Evolutionary conservation across 2,797 vertebrate species (phyloP), one percentile per base, ranked within the genome.

Genomic region (Pseudochirops cupreus): DNA sequence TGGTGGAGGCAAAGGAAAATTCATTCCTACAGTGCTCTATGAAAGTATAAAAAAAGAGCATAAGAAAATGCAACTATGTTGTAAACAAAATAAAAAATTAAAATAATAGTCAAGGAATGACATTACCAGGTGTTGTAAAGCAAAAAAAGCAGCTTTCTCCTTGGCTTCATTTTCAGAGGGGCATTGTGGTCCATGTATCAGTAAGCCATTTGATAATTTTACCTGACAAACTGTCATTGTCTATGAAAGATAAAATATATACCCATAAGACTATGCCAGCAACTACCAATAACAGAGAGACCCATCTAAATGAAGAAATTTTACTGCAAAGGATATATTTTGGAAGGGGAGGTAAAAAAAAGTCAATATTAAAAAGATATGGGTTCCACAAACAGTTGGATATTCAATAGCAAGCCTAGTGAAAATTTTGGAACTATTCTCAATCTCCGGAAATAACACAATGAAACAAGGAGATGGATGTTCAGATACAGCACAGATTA

Each of bases 81-180:
- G 33, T 7, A 90, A 0, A 87, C 3, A 62, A 33, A 94, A 56
- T 94, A 56, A 62, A 96, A 91, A 52, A 62, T 91, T 50, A 94
- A 58, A 67, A 94, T n/a, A 95, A 56, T 31, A 96, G 46, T 82
- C 53, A 53, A 21, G 39, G 50, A 53, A 12, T 94, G 91, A 94
- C 87, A 98, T 99, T 99, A 99, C 99, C 99, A 99, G 98, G 95
- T 99, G 99, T 91, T 99, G 99, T 91, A 99, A 99, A 95, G 99
- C 99, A 97, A 99, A 99, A 96, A 99, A 98, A 0, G 99, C 99
- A 10, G 99, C 99, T 97, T 99, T 99, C 98, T 99, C 99, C 98
- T 99, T 99, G 92, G 99, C 99, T 95, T 99, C 99, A 50, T 98
- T 99, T 98, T 99, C 99, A 10, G 99, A 99, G 95, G 99, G 99